Percentiles rank a stretch among this genome's conserved stretches.
These are phyloP conservation scores for Coregonus sp. DNA, from an alignment of 2,797 vertebrate genomes.

Conservation along the genomic window DNA sequence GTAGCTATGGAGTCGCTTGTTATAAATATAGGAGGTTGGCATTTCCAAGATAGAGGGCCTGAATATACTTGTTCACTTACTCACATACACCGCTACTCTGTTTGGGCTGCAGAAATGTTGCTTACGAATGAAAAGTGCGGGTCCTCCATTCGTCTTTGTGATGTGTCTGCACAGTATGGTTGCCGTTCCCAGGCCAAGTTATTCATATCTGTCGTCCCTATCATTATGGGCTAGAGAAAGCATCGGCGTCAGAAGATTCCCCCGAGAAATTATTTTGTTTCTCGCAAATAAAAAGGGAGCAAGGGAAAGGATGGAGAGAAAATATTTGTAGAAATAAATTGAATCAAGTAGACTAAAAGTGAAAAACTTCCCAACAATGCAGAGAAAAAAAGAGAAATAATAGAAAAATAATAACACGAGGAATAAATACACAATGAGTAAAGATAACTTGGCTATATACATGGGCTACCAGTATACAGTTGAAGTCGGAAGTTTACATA, in stretches of 20 bases:
- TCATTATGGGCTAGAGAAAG: slow-evolving; percentile 48
- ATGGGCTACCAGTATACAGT: too few species aligned
- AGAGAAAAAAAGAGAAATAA: too few species aligned
- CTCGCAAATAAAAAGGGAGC: not conserved
- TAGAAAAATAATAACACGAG: too few species aligned
- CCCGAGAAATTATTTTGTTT: slow-evolving; percentile 45
- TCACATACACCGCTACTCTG: not conserved
- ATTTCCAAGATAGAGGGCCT: not conserved
- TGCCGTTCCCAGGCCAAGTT: slow-evolving; percentile 52
- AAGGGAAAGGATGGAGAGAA: too few species aligned
- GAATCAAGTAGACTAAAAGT: too few species aligned
- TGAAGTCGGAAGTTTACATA: too few species aligned
- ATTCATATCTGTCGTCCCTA: slow-evolving; percentile 58
- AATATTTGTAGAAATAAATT: too few species aligned
- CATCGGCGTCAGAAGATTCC: slow-evolving; percentile 29
- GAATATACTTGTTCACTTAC: not conserved
- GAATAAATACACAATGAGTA: too few species aligned
- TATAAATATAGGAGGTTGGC: not conserved
- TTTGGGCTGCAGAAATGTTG: not conserved
- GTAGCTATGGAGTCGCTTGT: not conserved
- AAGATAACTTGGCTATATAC: too few species aligned
- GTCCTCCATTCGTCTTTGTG: slow-evolving; percentile 46
- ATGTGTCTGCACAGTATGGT: slow-evolving; percentile 40
- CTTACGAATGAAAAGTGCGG: slow-evolving; percentile 14
- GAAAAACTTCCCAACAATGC: too few species aligned